Evolutionary conservation across 2,113 vertebrate species (phyloP), one percentile per base, ranked within the genome.

Genomic region (Xiphorhynchus elegans): DNA sequence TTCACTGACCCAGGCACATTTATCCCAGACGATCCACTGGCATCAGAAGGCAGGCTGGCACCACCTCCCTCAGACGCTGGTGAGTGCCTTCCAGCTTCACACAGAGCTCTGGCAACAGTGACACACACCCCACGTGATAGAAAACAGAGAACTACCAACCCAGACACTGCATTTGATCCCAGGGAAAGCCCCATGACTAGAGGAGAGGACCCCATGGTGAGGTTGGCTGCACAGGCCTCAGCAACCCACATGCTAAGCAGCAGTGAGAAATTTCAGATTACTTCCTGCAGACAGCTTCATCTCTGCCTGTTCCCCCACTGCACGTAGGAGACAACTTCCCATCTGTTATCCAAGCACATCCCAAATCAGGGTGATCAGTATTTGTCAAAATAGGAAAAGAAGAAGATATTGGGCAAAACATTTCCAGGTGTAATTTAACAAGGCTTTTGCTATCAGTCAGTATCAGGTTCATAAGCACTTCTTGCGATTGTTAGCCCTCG

Each of bases 171-270:
- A 37, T 44, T 35, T 49, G 46, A 53, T 37, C 17, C 19, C 24
- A 70, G 37, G 59, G 50, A 49, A 86, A 84, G 80, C 18, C 31
- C 35, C 7, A 1, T 5, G 33, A 67, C 2, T 26, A 37, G 47
- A 50, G 31, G 37, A 42, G 40, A 4, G 35, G 44, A 37, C 11
- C 17, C 11, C 18, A 6, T 1, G 1, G 49, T 4, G n/a, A 44
- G 49, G 40, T 5, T 18, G 7, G 19, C 56, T 25, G 18, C 60
- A 29, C 0, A 1, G 46, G 28, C 13, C 3, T 1, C 8, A 50
- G 6, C 0, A 0, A 52, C 1, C 1, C 29, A 9, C 0, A 1
- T 28, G 59, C 63, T 6, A 1, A 74, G 77, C 60, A 81, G 55
- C 59, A 50, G 39, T 10, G 77, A 89, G 69, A 75, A 91, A 75